A percentile compares a stretch with the other conserved stretches of the same genome.
Evolutionary conservation across 2,113 vertebrate species (phyloP).

Genomic region (Verasper variegatus): DNA sequence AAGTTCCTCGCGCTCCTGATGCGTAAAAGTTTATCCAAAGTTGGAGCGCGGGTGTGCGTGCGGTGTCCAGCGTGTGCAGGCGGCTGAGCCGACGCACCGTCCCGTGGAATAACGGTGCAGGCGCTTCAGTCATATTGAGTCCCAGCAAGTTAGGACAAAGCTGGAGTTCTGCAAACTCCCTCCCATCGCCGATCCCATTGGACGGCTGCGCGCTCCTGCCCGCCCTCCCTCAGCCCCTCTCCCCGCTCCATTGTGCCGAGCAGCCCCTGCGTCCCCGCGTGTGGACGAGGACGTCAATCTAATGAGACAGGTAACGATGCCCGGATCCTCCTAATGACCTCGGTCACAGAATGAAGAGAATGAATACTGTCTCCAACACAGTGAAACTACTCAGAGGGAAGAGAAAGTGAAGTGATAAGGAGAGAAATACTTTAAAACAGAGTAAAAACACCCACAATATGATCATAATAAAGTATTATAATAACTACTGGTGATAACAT

Average conservation of each 20-base stretch:
- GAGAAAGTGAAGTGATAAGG: neutral
- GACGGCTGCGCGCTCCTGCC: constrained; percentile 33
- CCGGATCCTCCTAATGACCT: neutral
- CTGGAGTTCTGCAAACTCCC: constrained; percentile 76
- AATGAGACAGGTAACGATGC: constrained; percentile 53
- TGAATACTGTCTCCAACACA: neutral
- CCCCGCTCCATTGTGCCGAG: constrained; percentile 35
- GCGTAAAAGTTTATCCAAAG: constrained; percentile 59
- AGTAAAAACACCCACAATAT: neutral
- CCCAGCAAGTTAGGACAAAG: constrained; percentile 82
- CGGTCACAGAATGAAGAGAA: neutral
- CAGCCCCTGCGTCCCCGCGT: constrained; percentile 13
- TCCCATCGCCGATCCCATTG: constrained; percentile 78
- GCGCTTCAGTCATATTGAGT: constrained; percentile 78
- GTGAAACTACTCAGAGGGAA: neutral
- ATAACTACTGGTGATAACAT: neutral
- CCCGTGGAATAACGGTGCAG: constrained; percentile 78
- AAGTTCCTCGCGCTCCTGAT: constrained; percentile 16
- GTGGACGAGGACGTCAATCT: constrained; percentile 49
- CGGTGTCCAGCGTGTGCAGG: constrained; percentile 15
- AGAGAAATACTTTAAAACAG: neutral
- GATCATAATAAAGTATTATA: neutral
- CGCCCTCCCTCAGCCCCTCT: constrained; percentile 35
- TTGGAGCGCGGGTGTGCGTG: neutral
- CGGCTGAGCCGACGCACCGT: constrained; percentile 62